Conservation (phyloP, 2,113 vertebrate genomes). For the Gallinago undulata region DNA sequence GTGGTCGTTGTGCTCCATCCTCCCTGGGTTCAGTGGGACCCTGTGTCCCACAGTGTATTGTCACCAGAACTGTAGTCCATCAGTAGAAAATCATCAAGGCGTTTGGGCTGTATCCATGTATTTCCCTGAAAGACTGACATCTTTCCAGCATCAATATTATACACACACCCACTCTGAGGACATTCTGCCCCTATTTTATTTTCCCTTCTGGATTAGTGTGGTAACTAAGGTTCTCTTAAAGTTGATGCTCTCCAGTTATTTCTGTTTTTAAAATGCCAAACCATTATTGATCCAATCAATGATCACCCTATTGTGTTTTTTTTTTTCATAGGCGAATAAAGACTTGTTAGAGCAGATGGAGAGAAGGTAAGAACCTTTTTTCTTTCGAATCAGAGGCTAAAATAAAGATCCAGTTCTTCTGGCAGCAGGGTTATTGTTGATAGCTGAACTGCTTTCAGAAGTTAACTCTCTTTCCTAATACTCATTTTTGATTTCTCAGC, state of each 20-base stretch:
- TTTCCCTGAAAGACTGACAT: not conserved
- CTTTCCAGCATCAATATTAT: not conserved
- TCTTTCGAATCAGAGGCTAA: not conserved
- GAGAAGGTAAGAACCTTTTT: conserved; percentile 72
- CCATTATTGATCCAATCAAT: not conserved
- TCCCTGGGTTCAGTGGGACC: not conserved
- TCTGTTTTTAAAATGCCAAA: not conserved
- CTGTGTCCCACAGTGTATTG: not conserved
- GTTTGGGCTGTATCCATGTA: not conserved
- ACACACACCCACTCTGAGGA: rapidly evolving
- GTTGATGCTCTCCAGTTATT: not conserved
- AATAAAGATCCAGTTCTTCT: not conserved
- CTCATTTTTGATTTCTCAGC: conserved; percentile 47
- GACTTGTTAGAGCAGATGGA: conserved; percentile 80
- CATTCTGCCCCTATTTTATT: not conserved
- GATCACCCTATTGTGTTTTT: not conserved
- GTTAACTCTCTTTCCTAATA: not conserved
- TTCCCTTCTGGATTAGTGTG: not conserved
- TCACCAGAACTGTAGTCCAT: not conserved
- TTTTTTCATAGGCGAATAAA: conserved; percentile 66
- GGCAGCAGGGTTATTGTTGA: not conserved
- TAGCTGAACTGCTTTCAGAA: not conserved
- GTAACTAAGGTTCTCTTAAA: not conserved
- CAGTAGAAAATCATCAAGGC: not conserved
- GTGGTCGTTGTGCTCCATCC: not conserved